Conservation (phyloP, 2,113 vertebrate species). For the Callocephalon fimbriatum region DNA sequence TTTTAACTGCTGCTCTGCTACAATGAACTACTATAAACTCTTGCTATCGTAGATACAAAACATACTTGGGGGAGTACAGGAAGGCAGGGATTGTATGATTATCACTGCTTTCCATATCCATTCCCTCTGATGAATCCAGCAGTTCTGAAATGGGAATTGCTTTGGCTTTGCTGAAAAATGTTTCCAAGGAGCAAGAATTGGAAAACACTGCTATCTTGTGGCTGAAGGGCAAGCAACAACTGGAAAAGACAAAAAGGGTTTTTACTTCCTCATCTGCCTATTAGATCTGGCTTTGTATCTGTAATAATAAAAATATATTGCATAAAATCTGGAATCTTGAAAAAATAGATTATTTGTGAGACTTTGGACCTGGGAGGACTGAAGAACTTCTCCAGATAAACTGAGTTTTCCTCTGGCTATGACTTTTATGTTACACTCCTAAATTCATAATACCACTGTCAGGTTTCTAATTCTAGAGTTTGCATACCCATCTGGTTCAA, state of each 20-base stretch:
- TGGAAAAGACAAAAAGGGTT: neutral
- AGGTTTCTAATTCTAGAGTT: neutral
- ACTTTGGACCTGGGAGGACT: rapidly evolving
- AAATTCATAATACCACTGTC: neutral
- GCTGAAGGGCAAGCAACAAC: neutral
- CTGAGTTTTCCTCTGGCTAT: neutral
- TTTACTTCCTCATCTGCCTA: neutral
- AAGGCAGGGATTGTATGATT: neutral
- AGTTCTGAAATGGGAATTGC: neutral
- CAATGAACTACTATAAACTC: neutral
- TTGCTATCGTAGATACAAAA: neutral
- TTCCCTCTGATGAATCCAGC: neutral
- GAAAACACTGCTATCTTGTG: constrained; percentile 72
- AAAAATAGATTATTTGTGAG: neutral
- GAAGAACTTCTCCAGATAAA: neutral
- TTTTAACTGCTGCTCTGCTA: neutral
- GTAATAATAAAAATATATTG: neutral
- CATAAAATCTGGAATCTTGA: neutral
- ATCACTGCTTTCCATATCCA: neutral
- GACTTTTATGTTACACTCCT: neutral
- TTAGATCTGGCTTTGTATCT: neutral
- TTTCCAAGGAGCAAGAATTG: neutral
- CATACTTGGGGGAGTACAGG: neutral
- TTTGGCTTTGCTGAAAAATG: neutral
- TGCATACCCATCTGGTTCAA: rapidly evolving